phyloP scores from a whole-genome alignment of 2,888 invertebrate genomes.

The Orthosia gothica region DNA sequence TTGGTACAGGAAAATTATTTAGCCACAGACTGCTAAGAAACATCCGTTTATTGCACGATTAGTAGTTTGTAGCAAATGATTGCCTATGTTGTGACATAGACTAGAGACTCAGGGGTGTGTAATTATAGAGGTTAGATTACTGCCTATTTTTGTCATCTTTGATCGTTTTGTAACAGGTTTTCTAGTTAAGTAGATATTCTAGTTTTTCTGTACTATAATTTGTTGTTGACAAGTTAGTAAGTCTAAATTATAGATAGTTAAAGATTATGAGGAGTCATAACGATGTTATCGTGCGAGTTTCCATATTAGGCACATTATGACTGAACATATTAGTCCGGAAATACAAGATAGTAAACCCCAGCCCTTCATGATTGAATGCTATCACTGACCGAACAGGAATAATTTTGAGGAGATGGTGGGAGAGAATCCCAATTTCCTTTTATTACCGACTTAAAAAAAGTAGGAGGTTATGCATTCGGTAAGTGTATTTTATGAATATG shows the following conservation, averaged over 20 bases:
- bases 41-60: constrained; percentile 63
- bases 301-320: background rate
- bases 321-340: background rate
- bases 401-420: background rate
- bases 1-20: constrained; percentile 60
- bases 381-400: background rate
- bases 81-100: constrained; percentile 55
- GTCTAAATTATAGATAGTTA: background rate
- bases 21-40: constrained; percentile 59
- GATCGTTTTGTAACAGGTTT: constrained; percentile 4
- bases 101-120: constrained; percentile 1
- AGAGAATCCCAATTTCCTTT: too few species aligned
- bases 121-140: constrained; percentile 18
- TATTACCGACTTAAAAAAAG: too few species aligned
- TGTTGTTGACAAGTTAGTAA: background rate
- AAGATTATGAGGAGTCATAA: constrained; percentile 10
- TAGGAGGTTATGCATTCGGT: too few species aligned
- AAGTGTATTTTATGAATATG: too few species aligned
- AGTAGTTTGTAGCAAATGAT: constrained; percentile 59
- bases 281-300: background rate
- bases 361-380: background rate
- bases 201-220: constrained; percentile 15
- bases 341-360: too few species aligned
- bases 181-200: background rate
- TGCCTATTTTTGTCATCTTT: constrained; percentile 31